Base-by-base conservation (phyloP, 2,113 vertebrate species). In the Myotis lucifugus region DNA sequence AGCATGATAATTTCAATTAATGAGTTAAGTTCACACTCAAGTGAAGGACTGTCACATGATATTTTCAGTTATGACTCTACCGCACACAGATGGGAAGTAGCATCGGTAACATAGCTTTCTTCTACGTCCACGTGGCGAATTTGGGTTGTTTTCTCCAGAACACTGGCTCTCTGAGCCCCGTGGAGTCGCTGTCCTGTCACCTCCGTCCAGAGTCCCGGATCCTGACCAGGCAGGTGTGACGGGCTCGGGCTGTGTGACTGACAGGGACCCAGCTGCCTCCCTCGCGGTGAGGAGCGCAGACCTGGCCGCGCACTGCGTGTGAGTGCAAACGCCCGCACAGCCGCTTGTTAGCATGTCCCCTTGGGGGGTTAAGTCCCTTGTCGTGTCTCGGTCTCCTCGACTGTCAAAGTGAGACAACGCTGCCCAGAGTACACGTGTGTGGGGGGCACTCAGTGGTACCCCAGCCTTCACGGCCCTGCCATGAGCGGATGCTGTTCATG, bases 1-100 rank as follows among this genome's bases (percentile, higher is more conserved):
- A 95, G 72, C 29, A 59, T 69, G 54, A n/a, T 83, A 79, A 96
- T 95, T 96, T 96, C 48, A 92, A 96, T 92, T 78, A 85, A 94
- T 42, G 34, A 94, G n/a, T 69, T 67, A 93, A 37, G 54, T 91
- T 95, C 84, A 95, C 29, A 92, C 32, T 73, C 56, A 84, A 92
- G 37, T 0, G 14, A 90, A 91, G 77, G 88, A 64, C 61, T 73
- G 81, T 66, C 95, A 79, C 61, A 54, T 54, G 82, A 18, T 84
- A 54, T 93, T 96, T 96, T 94, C 66, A 90, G 83, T 90, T 94
- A 90, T 34, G 85, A 95, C 64, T 82, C 89, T 15, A 82, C 92
- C 52, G 6, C 64, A 78, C 82, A 78, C 77, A 48, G 42, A 74
- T 90, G 54, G 78, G 52, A 77, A 52, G 6, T 34, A 91, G 48